Evolutionary conservation across 2,888 invertebrate species (phyloP).

Genomic region (Nineta flava): DNA sequence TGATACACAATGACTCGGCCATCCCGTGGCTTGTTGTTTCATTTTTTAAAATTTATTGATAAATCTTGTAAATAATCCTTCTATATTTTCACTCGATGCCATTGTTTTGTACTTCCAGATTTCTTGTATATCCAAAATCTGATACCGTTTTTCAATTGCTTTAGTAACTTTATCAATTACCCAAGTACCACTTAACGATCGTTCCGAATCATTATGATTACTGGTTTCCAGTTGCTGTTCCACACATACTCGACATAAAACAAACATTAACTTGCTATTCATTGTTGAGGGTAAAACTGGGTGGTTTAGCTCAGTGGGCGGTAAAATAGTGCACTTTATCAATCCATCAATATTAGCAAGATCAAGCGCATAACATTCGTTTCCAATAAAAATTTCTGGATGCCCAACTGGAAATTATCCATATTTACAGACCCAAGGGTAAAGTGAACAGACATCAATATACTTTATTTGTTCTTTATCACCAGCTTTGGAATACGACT

Average conservation of each 20-base stretch:
- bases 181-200: conserved; percentile 16
- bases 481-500: too few relatives aligned
- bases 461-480: conserved; percentile 15
- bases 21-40: conserved; percentile 17
- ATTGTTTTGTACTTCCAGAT: conserved; percentile 20
- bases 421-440: conserved; percentile 18
- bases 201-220: conserved; percentile 17
- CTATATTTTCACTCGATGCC: conserved; percentile 13
- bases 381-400: conserved; percentile 14
- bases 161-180: conserved; percentile 20
- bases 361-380: neutral
- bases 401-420: conserved; percentile 16
- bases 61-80: conserved; percentile 19
- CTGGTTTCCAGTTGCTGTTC: conserved; percentile 17
- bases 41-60: conserved; percentile 19
- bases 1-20: conserved; percentile 14
- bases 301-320: too few relatives aligned
- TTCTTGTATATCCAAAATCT: conserved; percentile 18
- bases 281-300: conserved; percentile 16
- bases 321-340: too few relatives aligned
- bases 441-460: conserved; percentile 16
- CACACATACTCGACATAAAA: conserved; percentile 20
- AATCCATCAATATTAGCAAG: neutral
- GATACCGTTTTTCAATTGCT: conserved; percentile 19
- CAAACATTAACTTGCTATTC: conserved; percentile 20